Percentiles rank a stretch among this genome's conserved stretches.
phyloP scores from a whole-genome alignment of 1,140 invertebrate species.

The Drosophila arizonae region DNA sequence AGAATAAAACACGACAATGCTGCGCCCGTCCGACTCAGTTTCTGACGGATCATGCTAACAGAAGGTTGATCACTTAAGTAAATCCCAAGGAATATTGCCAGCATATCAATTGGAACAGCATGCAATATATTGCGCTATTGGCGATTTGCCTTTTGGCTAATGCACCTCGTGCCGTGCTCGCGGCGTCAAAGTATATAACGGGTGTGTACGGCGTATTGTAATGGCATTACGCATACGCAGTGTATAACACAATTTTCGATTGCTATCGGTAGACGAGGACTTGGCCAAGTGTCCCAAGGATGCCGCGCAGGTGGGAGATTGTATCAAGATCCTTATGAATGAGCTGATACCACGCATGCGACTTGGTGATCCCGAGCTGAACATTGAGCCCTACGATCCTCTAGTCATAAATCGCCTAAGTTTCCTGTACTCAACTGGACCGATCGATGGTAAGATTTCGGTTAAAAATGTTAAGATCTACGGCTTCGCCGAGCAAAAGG shows the following conservation, averaged over 20 bases:
- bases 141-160: slow-evolving; percentile 47
- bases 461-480: slow-evolving; percentile 60
- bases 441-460: slow-evolving; percentile 60
- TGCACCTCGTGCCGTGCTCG: slow-evolving; percentile 29
- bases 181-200: slow-evolving; percentile 34
- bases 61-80: slow-evolving; percentile 13
- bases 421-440: slow-evolving; percentile 63
- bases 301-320: slow-evolving; percentile 54
- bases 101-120: slow-evolving; percentile 19
- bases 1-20: slow-evolving; percentile 64
- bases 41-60: slow-evolving; percentile 36
- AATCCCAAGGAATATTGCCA: too few species aligned
- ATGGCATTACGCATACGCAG: slow-evolving; percentile 17
- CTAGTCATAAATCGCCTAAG: slow-evolving; percentile 58
- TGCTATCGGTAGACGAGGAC: slow-evolving; percentile 8
- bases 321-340: slow-evolving; percentile 62
- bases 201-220: slow-evolving; percentile 23
- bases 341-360: slow-evolving; percentile 50
- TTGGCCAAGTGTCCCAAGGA: slow-evolving; percentile 58
- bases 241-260: not conserved
- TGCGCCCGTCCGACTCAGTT: slow-evolving; percentile 48
- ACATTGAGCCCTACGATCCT: slow-evolving; percentile 74
- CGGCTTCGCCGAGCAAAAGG: slow-evolving; percentile 49
- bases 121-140: slow-evolving; percentile 36
- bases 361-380: slow-evolving; percentile 52